These are phyloP conservation scores for Lutjanus campechanus DNA, from an alignment of 2,797 vertebrate genomes.

Conservation along the genomic window DNA sequence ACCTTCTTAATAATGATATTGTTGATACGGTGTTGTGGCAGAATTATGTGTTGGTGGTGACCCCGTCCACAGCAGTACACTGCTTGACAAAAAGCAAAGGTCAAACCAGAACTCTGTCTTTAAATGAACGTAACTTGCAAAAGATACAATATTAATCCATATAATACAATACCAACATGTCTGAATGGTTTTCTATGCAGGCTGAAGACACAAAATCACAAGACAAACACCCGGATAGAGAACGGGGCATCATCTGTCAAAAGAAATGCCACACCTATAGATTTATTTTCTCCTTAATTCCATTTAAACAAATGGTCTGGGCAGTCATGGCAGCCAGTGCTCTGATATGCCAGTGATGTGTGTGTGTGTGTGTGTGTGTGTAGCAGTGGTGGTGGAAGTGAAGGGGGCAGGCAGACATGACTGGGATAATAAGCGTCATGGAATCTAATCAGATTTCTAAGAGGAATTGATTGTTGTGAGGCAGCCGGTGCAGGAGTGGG, in stretches of 20 bases:
- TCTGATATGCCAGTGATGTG: constrained; percentile 50
- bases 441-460: constrained; percentile 99
- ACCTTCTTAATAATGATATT: too few species aligned
- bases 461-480: constrained; percentile 99
- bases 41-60: too few species aligned
- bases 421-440: constrained; percentile 99
- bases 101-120: too few species aligned
- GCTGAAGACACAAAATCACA: constrained; percentile 23
- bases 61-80: too few species aligned
- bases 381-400: constrained; percentile 74
- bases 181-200: constrained; percentile 8
- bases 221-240: constrained; percentile 38
- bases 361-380: constrained; percentile 20
- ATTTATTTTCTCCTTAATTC: constrained; percentile 96
- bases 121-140: constrained; percentile 15
- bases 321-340: constrained; percentile 65
- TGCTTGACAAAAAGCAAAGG: too few species aligned
- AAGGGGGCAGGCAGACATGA: constrained; percentile 95
- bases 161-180: not conserved
- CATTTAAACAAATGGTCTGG: constrained; percentile 96
- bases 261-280: constrained; percentile 95
- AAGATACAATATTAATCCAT: constrained; percentile 14
- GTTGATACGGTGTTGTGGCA: too few species aligned
- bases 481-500: constrained; percentile 95
- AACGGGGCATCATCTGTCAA: constrained; percentile 80